phyloP scores from a whole-genome alignment of 2,888 invertebrate species.

The Hyposoter dolosus region DNA sequence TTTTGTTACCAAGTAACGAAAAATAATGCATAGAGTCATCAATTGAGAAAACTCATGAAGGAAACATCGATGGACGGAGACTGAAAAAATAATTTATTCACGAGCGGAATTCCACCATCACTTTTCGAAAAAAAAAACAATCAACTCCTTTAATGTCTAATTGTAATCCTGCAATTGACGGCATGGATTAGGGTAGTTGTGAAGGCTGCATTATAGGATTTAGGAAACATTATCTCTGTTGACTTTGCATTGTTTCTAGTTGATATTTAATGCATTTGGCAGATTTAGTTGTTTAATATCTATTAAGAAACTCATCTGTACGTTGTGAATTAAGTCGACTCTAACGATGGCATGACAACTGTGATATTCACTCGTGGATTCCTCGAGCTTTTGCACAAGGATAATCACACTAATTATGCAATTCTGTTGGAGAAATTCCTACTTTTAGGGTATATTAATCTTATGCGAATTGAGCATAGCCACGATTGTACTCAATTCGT shows the following conservation, averaged over 20 bases:
- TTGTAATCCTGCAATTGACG: too few relatives aligned
- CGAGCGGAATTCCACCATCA: not conserved
- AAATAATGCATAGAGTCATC: too few relatives aligned
- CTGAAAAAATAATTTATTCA: not conserved
- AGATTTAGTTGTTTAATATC: not conserved
- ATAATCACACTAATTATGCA: constrained; percentile 6
- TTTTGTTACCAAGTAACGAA: too few relatives aligned
- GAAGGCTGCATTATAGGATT: not conserved
- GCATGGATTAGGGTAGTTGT: not conserved
- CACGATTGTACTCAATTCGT: constrained; percentile 74
- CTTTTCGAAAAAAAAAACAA: not conserved
- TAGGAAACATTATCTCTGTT: not conserved
- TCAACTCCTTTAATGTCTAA: too few relatives aligned
- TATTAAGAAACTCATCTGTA: not conserved
- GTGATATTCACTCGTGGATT: not conserved
- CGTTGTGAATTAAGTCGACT: not conserved
- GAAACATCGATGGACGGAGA: not conserved
- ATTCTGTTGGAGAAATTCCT: constrained; percentile 1
- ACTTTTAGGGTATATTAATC: not conserved
- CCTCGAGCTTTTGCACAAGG: not conserved
- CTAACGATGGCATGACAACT: not conserved
- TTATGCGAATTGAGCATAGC: constrained; percentile 2
- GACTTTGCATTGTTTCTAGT: not conserved
- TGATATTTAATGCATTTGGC: not conserved
- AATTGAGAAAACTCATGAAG: not conserved